Evolutionary conservation across 2,113 vertebrate species (phyloP).

Genomic region (Turnix velox): DNA sequence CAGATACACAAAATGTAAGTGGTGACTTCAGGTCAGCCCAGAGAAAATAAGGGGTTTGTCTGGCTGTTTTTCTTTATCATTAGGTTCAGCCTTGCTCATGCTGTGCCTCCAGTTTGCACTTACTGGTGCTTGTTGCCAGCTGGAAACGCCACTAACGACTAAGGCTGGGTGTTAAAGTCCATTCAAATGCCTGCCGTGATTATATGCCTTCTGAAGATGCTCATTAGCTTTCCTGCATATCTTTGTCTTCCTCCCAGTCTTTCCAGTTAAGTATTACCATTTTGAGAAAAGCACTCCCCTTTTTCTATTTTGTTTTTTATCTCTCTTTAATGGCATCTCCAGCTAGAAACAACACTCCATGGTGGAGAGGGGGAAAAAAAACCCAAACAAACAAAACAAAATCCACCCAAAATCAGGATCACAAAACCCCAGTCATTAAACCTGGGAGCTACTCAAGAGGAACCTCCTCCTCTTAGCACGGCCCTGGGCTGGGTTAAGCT

Average conservation of each 20-base stretch:
- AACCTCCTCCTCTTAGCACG: background rate
- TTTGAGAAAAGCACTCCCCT: background rate
- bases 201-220: background rate
- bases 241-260: background rate
- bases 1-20: background rate
- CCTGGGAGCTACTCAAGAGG: background rate
- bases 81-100: slow-evolving; percentile 10
- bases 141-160: slow-evolving; percentile 41
- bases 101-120: slow-evolving; percentile 30
- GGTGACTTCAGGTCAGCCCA: background rate
- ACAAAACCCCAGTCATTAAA: background rate
- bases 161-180: slow-evolving; percentile 56
- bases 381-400: background rate
- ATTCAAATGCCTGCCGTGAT: slow-evolving; percentile 52
- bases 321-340: background rate
- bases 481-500: background rate
- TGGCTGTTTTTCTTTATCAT: slow-evolving; percentile 57
- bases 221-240: background rate
- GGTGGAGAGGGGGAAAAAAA: background rate
- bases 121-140: slow-evolving; percentile 48
- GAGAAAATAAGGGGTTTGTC: slow-evolving; percentile 45
- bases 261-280: background rate
- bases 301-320: too few relatives aligned
- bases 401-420: background rate
- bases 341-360: background rate